A percentile compares a stretch with the other conserved stretches of the same genome.
phyloP scores from a whole-genome alignment of 1,140 invertebrate genomes.

The Thaumetopoea pityocampa region DNA sequence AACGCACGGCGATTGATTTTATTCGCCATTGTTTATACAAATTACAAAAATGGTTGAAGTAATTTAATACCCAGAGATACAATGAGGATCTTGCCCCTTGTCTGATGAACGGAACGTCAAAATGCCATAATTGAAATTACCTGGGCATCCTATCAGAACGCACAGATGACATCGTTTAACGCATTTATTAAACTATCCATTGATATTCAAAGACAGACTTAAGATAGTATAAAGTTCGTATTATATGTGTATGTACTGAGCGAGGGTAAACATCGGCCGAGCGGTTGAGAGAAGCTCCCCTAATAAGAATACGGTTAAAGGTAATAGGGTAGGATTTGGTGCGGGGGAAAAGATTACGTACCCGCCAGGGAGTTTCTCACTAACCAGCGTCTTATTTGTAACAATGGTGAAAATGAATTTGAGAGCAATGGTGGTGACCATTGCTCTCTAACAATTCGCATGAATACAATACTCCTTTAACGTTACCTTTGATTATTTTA shows the following conservation, averaged over 20 bases:
- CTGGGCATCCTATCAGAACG: slow-evolving; percentile 13
- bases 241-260: slow-evolving; percentile 24
- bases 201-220: slow-evolving; percentile 37
- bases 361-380: slow-evolving; percentile 21
- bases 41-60: too few relatives aligned
- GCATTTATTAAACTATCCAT: slow-evolving; percentile 27
- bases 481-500: too few relatives aligned
- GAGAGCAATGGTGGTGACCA: slow-evolving; percentile 2
- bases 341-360: slow-evolving; percentile 31
- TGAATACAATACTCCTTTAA: slow-evolving; percentile 11
- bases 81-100: too few relatives aligned
- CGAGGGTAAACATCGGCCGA: slow-evolving; percentile 3
- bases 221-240: slow-evolving; percentile 35
- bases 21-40: too few relatives aligned
- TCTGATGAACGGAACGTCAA: too few relatives aligned
- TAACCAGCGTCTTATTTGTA: slow-evolving; percentile 20
- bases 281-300: slow-evolving; percentile 17
- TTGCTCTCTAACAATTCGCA: slow-evolving; percentile 12
- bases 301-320: slow-evolving; percentile 35
- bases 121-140: slow-evolving; percentile 22
- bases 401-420: too few relatives aligned
- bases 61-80: too few relatives aligned
- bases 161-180: not conserved
- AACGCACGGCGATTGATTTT: too few relatives aligned
- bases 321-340: slow-evolving; percentile 35